Evolutionary conservation across 2,113 vertebrate genomes (phyloP).

Genomic region (Falco punctatus): DNA sequence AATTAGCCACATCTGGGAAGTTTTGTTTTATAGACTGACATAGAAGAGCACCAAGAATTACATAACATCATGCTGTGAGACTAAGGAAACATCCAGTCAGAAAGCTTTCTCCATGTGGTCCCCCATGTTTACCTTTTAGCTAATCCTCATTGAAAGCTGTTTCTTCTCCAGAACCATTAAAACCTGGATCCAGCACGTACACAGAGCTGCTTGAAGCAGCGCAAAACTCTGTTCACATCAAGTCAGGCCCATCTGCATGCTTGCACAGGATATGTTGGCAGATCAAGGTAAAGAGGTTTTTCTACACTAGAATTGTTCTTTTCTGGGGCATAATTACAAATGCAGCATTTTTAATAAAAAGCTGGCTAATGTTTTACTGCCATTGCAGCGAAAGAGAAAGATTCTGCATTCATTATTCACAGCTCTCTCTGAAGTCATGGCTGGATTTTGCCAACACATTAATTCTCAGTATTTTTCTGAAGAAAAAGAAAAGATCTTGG

Average conservation of each 20-base stretch:
- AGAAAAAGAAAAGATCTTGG: neutral
- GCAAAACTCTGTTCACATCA: neutral
- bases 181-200: neutral
- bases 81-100: fast-evolving
- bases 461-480: neutral
- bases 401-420: constrained; percentile 41
- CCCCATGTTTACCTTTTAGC: neutral
- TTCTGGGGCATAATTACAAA: neutral
- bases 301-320: neutral
- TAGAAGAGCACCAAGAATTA: neutral
- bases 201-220: neutral
- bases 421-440: neutral
- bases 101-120: neutral
- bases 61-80: fast-evolving
- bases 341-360: constrained; percentile 11
- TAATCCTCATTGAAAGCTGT: neutral
- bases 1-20: neutral
- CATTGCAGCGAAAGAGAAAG: neutral
- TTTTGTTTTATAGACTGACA: neutral
- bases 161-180: neutral
- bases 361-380: neutral
- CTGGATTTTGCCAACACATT: constrained; percentile 47
- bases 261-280: fast-evolving
- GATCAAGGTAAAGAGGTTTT: neutral
- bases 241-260: neutral